These are phyloP conservation scores for Myioborus miniatus DNA, from an alignment of 2,797 vertebrate species.

Conservation along the genomic window DNA sequence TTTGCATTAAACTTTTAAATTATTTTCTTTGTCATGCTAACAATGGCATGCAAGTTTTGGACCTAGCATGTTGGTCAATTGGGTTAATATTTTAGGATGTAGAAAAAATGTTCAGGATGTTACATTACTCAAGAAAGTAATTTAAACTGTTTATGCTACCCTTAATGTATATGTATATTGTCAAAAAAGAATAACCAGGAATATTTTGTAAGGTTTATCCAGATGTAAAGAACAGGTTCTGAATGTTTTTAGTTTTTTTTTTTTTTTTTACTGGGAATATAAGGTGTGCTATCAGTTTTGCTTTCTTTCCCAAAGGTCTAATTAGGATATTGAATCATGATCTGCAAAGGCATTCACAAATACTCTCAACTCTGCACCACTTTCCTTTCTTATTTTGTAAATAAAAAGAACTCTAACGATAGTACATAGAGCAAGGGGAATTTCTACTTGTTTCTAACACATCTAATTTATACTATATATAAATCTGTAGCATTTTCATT, in stretches of 20 bases:
- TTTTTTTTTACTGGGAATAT: background rate
- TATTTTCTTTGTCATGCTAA: slow-evolving; percentile 22
- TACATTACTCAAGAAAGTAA: slow-evolving; percentile 5
- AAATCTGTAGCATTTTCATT: background rate
- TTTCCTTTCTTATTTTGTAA: background rate
- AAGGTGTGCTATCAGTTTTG: background rate
- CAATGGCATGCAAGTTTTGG: background rate
- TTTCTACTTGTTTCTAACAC: background rate
- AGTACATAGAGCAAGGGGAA: background rate
- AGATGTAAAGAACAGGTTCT: background rate
- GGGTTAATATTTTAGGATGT: slow-evolving; percentile 35
- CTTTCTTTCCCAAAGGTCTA: background rate
- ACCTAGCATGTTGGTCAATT: background rate
- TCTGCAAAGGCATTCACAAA: background rate
- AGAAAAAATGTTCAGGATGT: background rate
- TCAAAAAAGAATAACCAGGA: background rate
- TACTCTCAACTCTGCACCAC: background rate
- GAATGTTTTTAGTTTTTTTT: background rate
- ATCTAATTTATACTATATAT: background rate
- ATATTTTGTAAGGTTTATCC: slow-evolving; percentile 19
- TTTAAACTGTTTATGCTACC: background rate
- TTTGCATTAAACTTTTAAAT: background rate
- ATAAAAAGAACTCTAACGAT: background rate
- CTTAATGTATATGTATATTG: background rate
- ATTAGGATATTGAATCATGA: background rate